Conservation (phyloP, 1,140 invertebrate species). For the Cydia strobilella region DNA sequence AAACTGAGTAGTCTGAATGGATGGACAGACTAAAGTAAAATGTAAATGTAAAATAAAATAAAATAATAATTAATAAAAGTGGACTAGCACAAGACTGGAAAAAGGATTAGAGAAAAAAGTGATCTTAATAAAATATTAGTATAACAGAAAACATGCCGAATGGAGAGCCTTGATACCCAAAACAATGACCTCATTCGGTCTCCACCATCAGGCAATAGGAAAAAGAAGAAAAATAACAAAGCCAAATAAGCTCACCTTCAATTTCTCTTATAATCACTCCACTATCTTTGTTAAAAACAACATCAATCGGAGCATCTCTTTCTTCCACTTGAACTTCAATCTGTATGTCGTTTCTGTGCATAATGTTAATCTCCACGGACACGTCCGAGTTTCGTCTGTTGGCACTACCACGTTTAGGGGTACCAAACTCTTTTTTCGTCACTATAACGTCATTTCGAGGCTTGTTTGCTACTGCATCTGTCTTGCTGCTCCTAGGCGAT, state of each 20-base stretch:
- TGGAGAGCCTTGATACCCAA: too few species aligned
- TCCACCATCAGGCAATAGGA: too few species aligned
- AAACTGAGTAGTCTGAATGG: too few species aligned
- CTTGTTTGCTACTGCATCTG: conserved; percentile 46
- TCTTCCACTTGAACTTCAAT: conserved; percentile 78
- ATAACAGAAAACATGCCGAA: too few species aligned
- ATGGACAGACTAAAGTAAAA: too few species aligned
- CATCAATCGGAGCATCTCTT: conserved; percentile 66
- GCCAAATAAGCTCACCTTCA: conserved; percentile 53
- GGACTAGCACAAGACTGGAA: too few species aligned
- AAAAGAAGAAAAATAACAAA: conserved; percentile 23
- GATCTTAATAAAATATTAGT: too few species aligned
- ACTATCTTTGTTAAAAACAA: conserved; percentile 58
- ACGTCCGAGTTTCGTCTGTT: conserved; percentile 68
- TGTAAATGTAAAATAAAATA: too few species aligned
- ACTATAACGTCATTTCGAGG: conserved; percentile 61
- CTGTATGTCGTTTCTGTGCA: conserved; percentile 75
- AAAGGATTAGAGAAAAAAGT: too few species aligned
- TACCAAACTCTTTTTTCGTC: conserved; percentile 67
- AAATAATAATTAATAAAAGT: too few species aligned
- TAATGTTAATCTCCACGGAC: conserved; percentile 77
- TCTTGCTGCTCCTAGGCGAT: conserved; percentile 46
- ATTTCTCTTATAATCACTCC: conserved; percentile 68
- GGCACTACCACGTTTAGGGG: conserved; percentile 55
- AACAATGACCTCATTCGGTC: too few species aligned